Percentiles rank a stretch among this genome's conserved stretches.
Evolutionary conservation across 2,797 vertebrate genomes (phyloP).

Genomic region (Cyprinella venusta): DNA sequence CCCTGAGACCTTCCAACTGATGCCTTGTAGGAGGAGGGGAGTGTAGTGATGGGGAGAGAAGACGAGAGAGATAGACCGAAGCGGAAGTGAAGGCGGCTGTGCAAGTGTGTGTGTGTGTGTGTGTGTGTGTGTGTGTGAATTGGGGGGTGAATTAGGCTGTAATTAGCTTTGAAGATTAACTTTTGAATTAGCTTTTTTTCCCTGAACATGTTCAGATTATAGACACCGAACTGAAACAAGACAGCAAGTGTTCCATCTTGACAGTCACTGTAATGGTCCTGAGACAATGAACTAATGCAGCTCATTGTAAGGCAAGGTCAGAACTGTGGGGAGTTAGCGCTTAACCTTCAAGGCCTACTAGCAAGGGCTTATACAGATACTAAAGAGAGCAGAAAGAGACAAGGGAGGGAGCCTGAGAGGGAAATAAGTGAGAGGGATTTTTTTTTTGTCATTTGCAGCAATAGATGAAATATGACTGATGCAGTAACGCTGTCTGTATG

Average conservation of each 20-base stretch:
- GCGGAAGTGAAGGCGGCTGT: not conserved
- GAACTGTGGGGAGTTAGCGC: slow-evolving; percentile 26
- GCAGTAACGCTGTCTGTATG: not conserved
- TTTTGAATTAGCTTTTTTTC: slow-evolving; percentile 30
- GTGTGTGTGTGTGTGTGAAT: too few species aligned
- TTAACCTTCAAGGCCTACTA: slow-evolving; percentile 44
- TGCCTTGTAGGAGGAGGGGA: not conserved
- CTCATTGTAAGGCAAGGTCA: slow-evolving; percentile 43
- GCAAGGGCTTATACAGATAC: slow-evolving; percentile 16
- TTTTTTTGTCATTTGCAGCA: slow-evolving; percentile 31
- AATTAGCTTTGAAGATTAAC: slow-evolving; percentile 48
- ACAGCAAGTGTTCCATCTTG: slow-evolving; percentile 37
- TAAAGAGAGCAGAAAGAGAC: slow-evolving; percentile 8
- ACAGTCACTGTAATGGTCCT: slow-evolving; percentile 24
- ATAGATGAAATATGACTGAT: slow-evolving; percentile 32
- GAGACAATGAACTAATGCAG: slow-evolving; percentile 33
- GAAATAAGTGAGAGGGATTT: not conserved
- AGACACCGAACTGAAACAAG: slow-evolving; percentile 17
- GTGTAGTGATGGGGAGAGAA: slow-evolving; percentile 46
- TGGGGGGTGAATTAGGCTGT: slow-evolving; percentile 4
- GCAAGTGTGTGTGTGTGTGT: too few species aligned
- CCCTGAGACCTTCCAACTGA: slow-evolving; percentile 35
- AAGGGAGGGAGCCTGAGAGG: not conserved
- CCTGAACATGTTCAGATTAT: slow-evolving; percentile 35
- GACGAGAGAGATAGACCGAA: not conserved